These are phyloP conservation scores for Saturnia japonica DNA, from an alignment of 2,888 invertebrate species.

Conservation along the genomic window DNA sequence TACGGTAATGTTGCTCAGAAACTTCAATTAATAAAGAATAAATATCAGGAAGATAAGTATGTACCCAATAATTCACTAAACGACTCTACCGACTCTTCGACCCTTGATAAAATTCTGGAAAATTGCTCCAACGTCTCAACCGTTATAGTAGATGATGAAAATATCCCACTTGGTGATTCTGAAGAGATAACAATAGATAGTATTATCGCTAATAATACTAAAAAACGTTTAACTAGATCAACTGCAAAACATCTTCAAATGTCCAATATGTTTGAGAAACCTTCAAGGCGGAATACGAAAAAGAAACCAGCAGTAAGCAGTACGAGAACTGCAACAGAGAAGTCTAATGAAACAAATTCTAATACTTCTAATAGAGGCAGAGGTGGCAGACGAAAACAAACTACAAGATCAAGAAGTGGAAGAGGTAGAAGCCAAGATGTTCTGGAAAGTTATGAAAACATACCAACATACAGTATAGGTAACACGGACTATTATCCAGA, in stretches of 20 bases:
- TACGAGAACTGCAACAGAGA: neutral
- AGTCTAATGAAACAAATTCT: neutral
- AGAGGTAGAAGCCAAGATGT: neutral
- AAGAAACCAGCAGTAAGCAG: neutral
- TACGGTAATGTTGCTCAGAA: constrained; percentile 63
- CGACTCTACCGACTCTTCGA: constrained; percentile 19
- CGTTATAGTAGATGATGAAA: constrained; percentile 26
- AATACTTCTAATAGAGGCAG: constrained; percentile 6
- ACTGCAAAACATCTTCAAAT: neutral
- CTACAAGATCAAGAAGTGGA: neutral
- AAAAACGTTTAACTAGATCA: constrained; percentile 24
- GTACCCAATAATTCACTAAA: constrained; percentile 34
- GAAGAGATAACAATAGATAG: constrained; percentile 44
- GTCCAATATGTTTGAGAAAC: neutral
- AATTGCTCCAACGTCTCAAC: constrained; percentile 3
- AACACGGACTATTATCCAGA: constrained; percentile 67
- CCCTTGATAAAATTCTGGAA: constrained; percentile 19
- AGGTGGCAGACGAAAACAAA: neutral
- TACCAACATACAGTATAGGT: constrained; percentile 57
- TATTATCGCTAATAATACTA: constrained; percentile 41
- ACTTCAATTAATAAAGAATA: constrained; percentile 51
- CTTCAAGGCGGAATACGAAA: neutral
- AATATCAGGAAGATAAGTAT: constrained; percentile 38
- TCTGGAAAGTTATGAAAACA: constrained; percentile 4
- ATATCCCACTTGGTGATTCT: constrained; percentile 32